A percentile compares a stretch with the other conserved stretches of the same genome.
These are phyloP conservation scores for Chiloscyllium punctatum DNA, from an alignment of 2,797 vertebrate genomes.

Conservation along the genomic window DNA sequence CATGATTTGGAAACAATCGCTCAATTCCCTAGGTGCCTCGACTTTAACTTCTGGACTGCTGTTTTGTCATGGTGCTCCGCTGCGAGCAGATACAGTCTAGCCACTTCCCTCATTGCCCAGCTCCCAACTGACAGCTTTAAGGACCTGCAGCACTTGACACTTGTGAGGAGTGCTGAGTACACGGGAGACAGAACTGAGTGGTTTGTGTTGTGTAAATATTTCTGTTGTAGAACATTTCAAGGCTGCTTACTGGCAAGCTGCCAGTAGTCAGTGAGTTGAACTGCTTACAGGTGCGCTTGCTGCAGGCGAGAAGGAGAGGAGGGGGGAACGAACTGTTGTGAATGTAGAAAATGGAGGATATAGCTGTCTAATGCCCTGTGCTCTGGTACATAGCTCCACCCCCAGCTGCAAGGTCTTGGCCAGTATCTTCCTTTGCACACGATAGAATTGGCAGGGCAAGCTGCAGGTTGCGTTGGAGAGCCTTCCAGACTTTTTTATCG, in stretches of 20 bases:
- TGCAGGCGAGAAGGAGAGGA: not conserved
- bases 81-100: not conserved
- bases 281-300: slow-evolving; percentile 23
- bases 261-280: not conserved
- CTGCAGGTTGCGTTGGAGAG: not conserved
- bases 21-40: not conserved
- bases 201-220: slow-evolving; percentile 30
- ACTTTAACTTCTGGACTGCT: not conserved
- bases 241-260: not conserved
- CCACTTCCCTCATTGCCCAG: not conserved
- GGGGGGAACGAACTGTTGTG: not conserved
- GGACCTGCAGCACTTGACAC: not conserved
- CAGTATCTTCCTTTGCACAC: not conserved
- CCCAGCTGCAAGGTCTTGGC: too few relatives aligned
- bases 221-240: slow-evolving; percentile 14
- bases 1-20: too few relatives aligned
- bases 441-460: not conserved
- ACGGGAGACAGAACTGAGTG: not conserved
- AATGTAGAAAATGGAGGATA: not conserved
- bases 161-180: not conserved
- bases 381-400: not conserved
- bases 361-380: not conserved
- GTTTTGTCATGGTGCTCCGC: not conserved
- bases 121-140: slow-evolving; percentile 6
- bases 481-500: not conserved